phyloP scores from a whole-genome alignment of 2,797 vertebrate genomes.

The Anolis apletophallus region DNA sequence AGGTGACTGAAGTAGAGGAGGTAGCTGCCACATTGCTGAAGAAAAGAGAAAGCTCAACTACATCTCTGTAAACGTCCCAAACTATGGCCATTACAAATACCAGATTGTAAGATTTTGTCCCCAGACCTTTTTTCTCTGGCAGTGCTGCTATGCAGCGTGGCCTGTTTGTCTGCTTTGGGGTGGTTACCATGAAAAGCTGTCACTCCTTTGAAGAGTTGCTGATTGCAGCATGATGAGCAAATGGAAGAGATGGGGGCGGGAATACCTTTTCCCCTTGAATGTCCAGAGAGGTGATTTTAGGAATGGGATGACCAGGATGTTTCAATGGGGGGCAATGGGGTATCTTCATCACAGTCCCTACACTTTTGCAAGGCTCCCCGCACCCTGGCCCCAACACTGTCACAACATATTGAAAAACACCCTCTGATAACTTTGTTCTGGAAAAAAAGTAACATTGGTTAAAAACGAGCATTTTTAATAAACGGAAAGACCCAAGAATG shows the following conservation, averaged over 20 bases:
- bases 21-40: constrained; percentile 79
- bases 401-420: not conserved
- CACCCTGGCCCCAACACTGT: not conserved
- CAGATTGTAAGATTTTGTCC: constrained; percentile 21
- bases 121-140: not conserved
- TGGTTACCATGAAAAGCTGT: not conserved
- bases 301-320: not conserved
- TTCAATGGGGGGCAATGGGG: constrained; percentile 20
- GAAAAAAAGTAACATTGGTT: constrained; percentile 3
- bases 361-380: constrained; percentile 15
- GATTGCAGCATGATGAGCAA: not conserved
- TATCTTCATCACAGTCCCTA: not conserved
- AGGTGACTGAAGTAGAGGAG: constrained; percentile 80
- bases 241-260: not conserved
- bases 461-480: constrained; percentile 32
- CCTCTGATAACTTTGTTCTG: not conserved
- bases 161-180: not conserved
- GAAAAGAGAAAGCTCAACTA: constrained; percentile 47
- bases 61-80: constrained; percentile 27
- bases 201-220: not conserved
- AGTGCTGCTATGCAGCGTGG: not conserved
- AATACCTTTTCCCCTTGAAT: not conserved
- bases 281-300: constrained; percentile 9
- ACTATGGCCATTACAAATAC: not conserved
- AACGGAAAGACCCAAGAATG: not conserved